phyloP scores from a whole-genome alignment of 2,113 vertebrate genomes.

The Dunckerocampus dactyliophorus region DNA sequence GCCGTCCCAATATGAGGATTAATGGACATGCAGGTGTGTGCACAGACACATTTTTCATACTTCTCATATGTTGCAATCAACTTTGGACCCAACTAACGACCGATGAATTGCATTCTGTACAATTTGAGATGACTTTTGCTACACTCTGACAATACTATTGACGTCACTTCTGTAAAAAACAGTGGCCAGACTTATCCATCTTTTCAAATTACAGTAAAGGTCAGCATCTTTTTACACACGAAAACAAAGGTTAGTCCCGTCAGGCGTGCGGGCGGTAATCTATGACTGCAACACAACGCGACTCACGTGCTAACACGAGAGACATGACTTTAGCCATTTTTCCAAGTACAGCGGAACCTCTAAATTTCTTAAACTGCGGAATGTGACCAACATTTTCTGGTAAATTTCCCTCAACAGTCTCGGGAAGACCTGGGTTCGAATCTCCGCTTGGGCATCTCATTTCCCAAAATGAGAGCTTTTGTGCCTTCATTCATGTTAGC shows the following conservation, averaged over 20 bases:
- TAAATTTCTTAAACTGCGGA: background rate
- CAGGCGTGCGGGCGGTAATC: constrained; percentile 15
- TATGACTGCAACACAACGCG: constrained; percentile 7
- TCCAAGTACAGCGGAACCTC: background rate
- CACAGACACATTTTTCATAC: constrained; percentile 54
- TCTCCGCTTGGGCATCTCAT: no score
- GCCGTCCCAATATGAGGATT: constrained; percentile 66
- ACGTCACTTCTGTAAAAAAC: constrained; percentile 27
- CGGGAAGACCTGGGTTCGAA: no score
- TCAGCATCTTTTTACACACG: constrained; percentile 19
- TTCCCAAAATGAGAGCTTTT: no score
- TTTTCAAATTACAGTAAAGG: constrained; percentile 20
- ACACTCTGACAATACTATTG: constrained; percentile 18
- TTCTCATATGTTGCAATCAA: constrained; percentile 27
- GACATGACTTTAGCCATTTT: background rate
- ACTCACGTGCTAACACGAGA: constrained; percentile 22
- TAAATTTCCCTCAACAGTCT: no score
- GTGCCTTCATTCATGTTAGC: no score
- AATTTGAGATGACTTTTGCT: background rate
- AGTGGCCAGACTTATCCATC: constrained; percentile 16
- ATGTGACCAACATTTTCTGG: background rate
- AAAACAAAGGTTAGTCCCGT: constrained; percentile 26
- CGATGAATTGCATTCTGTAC: no score
- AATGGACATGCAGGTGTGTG: constrained; percentile 52
- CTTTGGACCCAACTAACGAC: background rate